Percentiles rank a stretch among this genome's conserved stretches.
Conservation (phyloP, 2,888 invertebrate species). For the Chloroclystis v-ata region DNA sequence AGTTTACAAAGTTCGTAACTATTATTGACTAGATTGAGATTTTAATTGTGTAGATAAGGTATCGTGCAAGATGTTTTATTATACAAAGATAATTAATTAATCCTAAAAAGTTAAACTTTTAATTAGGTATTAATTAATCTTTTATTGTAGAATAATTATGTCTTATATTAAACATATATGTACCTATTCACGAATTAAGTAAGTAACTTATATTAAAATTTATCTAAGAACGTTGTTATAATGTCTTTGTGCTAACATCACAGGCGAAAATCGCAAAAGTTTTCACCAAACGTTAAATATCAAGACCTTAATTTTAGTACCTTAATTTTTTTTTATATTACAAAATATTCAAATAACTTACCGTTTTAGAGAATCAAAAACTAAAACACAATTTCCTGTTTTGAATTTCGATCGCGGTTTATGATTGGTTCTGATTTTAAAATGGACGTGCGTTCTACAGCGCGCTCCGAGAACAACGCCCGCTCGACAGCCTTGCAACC, state of each 20-base stretch:
- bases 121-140: too few species aligned
- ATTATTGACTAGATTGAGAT: too few species aligned
- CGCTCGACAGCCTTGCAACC: constrained; percentile 48
- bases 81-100: too few species aligned
- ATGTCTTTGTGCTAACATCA: too few species aligned
- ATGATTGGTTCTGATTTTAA: constrained; percentile 24
- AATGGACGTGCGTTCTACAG: constrained; percentile 37
- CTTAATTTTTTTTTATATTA: neutral
- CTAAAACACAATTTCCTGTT: neutral
- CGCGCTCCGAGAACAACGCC: constrained; percentile 53
- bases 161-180: too few species aligned
- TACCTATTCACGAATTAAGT: too few species aligned
- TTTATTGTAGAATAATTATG: too few species aligned
- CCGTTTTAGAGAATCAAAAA: neutral
- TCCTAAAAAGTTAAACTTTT: too few species aligned
- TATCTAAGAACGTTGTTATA: neutral
- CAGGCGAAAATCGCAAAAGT: too few species aligned
- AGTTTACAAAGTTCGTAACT: too few species aligned
- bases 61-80: too few species aligned
- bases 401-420: constrained; percentile 2
- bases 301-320: neutral
- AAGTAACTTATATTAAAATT: neutral
- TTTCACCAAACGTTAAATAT: neutral
- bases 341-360: neutral
- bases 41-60: too few species aligned